phyloP scores from a whole-genome alignment of 2,888 invertebrate genomes.

The Acleris laterana region DNA sequence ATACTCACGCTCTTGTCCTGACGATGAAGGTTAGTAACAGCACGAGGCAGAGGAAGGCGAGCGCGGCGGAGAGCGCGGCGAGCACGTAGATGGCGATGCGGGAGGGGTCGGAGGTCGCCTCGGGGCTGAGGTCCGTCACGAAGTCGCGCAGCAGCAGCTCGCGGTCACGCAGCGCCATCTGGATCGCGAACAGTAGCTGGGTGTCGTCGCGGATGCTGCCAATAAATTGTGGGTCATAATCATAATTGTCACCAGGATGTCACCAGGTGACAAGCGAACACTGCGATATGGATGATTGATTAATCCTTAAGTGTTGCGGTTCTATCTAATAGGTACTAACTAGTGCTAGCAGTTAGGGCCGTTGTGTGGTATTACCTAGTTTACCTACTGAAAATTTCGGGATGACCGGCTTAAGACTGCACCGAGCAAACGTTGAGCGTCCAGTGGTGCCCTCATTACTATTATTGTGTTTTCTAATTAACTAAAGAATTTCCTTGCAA shows the following conservation, averaged over 20 bases:
- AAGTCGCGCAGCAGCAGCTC: constrained; percentile 75
- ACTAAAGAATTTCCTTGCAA: no score
- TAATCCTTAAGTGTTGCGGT: no score
- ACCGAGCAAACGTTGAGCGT: no score
- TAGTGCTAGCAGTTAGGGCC: no score
- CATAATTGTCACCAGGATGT: no score
- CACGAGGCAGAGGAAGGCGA: constrained; percentile 73
- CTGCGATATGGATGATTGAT: no score
- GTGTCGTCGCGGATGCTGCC: constrained; percentile 75
- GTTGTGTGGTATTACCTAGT: no score
- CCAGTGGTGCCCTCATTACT: no score
- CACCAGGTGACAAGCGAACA: neutral
- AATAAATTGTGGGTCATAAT: constrained; percentile 8
- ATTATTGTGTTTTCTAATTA: no score
- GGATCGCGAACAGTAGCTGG: constrained; percentile 68
- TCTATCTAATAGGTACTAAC: no score
- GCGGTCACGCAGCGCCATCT: constrained; percentile 59
- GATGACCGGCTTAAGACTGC: no score
- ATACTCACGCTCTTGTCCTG: constrained; percentile 83
- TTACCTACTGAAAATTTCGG: no score
- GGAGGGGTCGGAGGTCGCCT: constrained; percentile 52
- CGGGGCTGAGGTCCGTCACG: constrained; percentile 62
- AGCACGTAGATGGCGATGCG: constrained; percentile 80
- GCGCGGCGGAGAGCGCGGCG: constrained; percentile 78
- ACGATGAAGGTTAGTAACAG: constrained; percentile 82